A percentile compares a stretch with the other conserved stretches of the same genome.
Evolutionary conservation across 2,113 vertebrate genomes (phyloP).

Genomic region (Tetrao urogallus): DNA sequence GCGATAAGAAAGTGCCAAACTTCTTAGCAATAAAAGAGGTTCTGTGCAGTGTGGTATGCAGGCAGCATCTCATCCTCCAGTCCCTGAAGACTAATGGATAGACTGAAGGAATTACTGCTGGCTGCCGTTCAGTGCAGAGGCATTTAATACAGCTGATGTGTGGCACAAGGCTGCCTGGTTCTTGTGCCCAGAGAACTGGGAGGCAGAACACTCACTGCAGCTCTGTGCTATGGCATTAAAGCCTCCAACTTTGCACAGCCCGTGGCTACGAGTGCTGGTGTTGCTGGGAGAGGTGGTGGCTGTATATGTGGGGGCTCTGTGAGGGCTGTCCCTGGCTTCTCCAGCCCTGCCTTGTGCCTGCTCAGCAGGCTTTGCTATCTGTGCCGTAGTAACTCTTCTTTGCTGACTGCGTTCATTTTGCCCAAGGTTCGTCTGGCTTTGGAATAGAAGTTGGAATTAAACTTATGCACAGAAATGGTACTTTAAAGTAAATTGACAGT

Average conservation of each 20-base stretch:
- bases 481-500: neutral
- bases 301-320: rapidly evolving
- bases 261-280: rapidly evolving
- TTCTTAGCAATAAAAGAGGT: neutral
- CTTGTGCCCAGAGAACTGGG: rapidly evolving
- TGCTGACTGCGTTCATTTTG: neutral
- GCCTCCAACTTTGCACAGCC: neutral
- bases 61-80: neutral
- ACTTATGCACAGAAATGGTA: neutral
- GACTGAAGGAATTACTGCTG: neutral
- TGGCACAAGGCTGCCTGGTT: neutral
- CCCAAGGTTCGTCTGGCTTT: neutral
- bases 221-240: neutral
- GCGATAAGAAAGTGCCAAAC: neutral
- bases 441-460: neutral
- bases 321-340: rapidly evolving
- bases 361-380: neutral
- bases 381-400: neutral
- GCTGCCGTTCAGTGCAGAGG: neutral
- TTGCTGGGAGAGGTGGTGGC: neutral
- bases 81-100: neutral
- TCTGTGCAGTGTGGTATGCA: rapidly evolving
- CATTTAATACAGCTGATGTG: neutral
- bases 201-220: neutral
- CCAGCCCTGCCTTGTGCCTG: neutral